Conservation (phyloP, 1,140 invertebrate genomes). For the Drosophila sturtevanti region DNA sequence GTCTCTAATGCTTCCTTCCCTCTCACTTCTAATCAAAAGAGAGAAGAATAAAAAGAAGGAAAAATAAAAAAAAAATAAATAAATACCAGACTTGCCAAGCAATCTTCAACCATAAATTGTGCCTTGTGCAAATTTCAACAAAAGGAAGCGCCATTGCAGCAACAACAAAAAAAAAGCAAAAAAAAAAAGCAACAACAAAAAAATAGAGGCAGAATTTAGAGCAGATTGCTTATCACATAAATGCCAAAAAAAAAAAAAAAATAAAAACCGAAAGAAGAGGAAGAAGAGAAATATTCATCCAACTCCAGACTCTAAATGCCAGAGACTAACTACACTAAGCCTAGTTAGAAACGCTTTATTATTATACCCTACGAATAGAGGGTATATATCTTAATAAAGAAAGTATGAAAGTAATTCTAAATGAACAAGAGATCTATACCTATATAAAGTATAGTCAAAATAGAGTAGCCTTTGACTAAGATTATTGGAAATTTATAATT, state of each 20-base stretch:
- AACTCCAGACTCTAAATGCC: slow-evolving; percentile 13
- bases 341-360: slow-evolving; percentile 55
- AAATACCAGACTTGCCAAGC: slow-evolving; percentile 21
- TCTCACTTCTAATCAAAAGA: background rate
- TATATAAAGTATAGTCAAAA: no score
- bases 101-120: slow-evolving; percentile 51
- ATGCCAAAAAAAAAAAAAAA: slow-evolving; percentile 26
- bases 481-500: no score
- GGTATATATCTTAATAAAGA: background rate
- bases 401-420: no score
- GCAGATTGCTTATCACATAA: slow-evolving; percentile 69
- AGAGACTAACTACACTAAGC: slow-evolving; percentile 35
- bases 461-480: no score
- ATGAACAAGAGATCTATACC: no score
- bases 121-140: slow-evolving; percentile 42
- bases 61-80: slow-evolving; percentile 16
- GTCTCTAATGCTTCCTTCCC: no score
- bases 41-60: slow-evolving; percentile 18
- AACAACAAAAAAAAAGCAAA: slow-evolving; percentile 18
- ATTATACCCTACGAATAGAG: background rate
- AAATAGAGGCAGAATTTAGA: slow-evolving; percentile 58
- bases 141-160: slow-evolving; percentile 58
- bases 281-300: slow-evolving; percentile 33
- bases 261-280: slow-evolving; percentile 4
- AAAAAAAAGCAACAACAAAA: slow-evolving; percentile 11